Conservation (phyloP, 2,888 invertebrate genomes). For the Myopa tessellatipennis region DNA sequence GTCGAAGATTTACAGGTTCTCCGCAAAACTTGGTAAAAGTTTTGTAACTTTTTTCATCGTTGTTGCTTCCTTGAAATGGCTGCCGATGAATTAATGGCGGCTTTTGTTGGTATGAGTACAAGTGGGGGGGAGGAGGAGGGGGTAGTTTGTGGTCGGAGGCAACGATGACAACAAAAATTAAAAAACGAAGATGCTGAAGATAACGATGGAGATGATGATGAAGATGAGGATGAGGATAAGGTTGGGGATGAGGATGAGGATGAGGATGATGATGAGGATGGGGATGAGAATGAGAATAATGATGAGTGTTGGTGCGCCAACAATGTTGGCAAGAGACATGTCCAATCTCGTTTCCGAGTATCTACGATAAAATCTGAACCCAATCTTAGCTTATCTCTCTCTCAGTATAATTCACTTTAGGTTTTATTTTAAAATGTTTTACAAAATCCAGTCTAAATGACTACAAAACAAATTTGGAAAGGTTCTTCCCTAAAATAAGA, state of each 20-base stretch:
- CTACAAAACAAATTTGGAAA: no score
- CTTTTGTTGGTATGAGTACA: background rate
- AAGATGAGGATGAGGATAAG: background rate
- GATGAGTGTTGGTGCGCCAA: background rate
- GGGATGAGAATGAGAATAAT: background rate
- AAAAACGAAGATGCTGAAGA: background rate
- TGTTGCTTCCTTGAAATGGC: background rate
- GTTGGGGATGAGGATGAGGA: background rate
- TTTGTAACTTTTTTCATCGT: background rate
- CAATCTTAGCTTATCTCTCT: no score
- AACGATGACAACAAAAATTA: no score
- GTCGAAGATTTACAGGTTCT: conserved; percentile 1
- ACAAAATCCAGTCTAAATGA: no score
- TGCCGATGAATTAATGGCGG: background rate
- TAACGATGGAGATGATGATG: background rate
- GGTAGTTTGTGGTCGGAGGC: background rate
- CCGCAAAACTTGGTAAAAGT: conserved; percentile 4
- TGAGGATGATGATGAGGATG: background rate
- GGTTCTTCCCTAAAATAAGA: no score
- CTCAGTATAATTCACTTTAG: no score
- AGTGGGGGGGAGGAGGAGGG: background rate
- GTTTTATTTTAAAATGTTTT: no score
- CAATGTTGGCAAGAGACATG: background rate
- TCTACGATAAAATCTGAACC: no score
- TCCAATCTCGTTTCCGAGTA: background rate